Evolutionary conservation across 2,113 vertebrate species (phyloP).

Genomic region (Origma solitaria): DNA sequence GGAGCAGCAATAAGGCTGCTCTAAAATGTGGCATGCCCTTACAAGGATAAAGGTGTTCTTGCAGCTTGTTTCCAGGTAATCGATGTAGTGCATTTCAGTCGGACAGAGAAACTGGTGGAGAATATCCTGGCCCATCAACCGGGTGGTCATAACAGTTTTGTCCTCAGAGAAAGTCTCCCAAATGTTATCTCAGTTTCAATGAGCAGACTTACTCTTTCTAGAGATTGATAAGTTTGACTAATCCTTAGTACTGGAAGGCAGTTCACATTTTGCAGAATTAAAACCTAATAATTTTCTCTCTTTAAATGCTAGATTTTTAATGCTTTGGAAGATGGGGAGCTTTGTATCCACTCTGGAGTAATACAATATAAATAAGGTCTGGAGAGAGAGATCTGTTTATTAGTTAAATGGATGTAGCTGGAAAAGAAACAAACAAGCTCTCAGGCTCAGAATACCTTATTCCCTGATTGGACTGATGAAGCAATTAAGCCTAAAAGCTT

Average conservation of each 20-base stretch:
- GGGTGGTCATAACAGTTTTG: background rate
- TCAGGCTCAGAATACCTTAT: background rate
- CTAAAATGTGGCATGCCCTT: background rate
- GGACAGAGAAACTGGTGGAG: background rate
- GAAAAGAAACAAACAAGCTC: background rate
- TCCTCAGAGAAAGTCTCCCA: background rate
- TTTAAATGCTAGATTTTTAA: background rate
- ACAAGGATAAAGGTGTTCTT: background rate
- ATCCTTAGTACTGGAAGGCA: background rate
- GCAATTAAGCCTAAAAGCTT: conserved; percentile 39
- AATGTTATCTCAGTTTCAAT: background rate
- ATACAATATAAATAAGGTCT: background rate
- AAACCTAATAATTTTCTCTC: background rate
- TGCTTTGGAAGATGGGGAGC: background rate
- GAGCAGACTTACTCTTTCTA: background rate
- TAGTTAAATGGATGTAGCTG: background rate
- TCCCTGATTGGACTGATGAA: background rate
- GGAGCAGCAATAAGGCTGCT: background rate
- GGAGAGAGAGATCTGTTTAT: background rate
- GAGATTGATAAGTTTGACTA: background rate
- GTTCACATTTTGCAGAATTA: background rate
- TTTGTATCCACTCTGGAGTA: background rate
- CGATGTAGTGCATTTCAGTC: background rate
- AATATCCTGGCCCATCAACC: background rate
- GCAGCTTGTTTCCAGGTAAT: background rate